Conservation (phyloP, 2,113 vertebrate genomes). For the Cochlearius cochlearius region DNA sequence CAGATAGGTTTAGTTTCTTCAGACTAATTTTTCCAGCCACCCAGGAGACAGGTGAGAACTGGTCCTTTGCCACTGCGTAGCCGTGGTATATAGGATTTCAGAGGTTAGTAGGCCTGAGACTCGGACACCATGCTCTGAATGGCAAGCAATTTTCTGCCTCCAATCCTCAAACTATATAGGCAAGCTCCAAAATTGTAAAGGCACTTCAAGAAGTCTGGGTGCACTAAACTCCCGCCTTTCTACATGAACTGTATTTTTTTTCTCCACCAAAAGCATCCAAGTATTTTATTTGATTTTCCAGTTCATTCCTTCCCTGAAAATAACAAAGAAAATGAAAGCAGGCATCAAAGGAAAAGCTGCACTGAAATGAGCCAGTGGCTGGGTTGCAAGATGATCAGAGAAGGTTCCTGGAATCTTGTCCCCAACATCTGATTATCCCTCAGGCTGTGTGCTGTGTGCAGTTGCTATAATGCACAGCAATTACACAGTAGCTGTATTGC, state of each 20-base stretch:
- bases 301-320: background rate
- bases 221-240: background rate
- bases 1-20: background rate
- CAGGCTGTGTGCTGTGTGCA: background rate
- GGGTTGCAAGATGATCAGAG: background rate
- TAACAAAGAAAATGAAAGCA: background rate
- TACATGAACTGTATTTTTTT: background rate
- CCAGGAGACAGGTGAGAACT: background rate
- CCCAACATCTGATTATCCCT: background rate
- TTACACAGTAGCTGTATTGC: background rate
- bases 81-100: background rate
- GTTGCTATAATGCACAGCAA: background rate
- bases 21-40: background rate
- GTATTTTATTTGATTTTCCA: background rate
- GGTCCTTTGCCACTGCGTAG: background rate
- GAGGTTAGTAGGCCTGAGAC: background rate
- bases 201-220: background rate
- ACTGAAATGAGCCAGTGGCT: background rate
- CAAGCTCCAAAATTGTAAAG: background rate
- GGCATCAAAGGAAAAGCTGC: background rate
- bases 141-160: background rate
- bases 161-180: background rate
- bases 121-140: background rate
- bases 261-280: background rate
- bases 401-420: background rate